phyloP scores from a whole-genome alignment of 2,113 vertebrate genomes.

The Casuarius casuarius region DNA sequence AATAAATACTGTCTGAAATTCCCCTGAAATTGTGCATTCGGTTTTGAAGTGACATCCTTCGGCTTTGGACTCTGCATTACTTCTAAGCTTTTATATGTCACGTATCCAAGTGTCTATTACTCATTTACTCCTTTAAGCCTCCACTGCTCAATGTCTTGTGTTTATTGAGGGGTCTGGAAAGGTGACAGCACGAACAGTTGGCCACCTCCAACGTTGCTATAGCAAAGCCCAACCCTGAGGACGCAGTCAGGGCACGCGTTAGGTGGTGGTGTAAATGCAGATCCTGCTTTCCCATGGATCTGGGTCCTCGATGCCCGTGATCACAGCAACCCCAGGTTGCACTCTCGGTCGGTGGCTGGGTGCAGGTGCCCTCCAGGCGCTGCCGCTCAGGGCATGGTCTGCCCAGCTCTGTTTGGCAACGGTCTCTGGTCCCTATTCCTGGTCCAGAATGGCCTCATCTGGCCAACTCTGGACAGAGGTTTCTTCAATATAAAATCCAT shows the following conservation, averaged over 20 bases:
- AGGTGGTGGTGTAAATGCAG: not conserved
- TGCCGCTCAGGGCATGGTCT: accelerated
- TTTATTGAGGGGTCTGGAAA: not conserved
- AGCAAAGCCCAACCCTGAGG: not conserved
- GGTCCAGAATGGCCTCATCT: not conserved
- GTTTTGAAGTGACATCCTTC: constrained; percentile 26
- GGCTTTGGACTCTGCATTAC: not conserved
- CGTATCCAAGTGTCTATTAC: not conserved
- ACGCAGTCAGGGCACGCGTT: not conserved
- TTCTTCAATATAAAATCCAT: not conserved
- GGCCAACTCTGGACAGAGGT: not conserved
- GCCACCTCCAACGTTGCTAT: not conserved
- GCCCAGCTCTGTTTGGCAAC: not conserved
- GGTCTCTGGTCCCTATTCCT: not conserved
- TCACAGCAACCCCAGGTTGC: not conserved
- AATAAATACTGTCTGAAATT: not conserved
- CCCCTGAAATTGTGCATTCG: not conserved
- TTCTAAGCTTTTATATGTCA: not conserved
- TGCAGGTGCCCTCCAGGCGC: accelerated
- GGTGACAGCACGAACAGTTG: not conserved
- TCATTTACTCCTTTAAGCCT: not conserved
- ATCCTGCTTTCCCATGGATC: not conserved
- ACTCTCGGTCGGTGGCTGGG: not conserved
- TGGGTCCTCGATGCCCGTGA: accelerated
- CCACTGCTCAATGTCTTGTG: not conserved